Base-by-base conservation (phyloP, 2,888 invertebrate genomes). In the Belgica antarctica region DNA sequence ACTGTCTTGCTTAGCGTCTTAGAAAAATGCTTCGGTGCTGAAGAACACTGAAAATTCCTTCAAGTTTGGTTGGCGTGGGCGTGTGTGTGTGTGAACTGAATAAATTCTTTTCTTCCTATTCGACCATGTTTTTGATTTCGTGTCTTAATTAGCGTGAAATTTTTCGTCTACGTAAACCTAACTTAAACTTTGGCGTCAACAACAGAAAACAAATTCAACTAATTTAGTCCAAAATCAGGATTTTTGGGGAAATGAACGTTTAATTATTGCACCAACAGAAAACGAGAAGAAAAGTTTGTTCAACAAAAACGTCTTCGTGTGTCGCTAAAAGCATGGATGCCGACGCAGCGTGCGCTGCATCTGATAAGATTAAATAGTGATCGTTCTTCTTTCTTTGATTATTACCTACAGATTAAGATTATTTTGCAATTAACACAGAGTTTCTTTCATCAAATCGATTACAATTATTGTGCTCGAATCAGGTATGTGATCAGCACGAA, bases 181-280 rank as follows among this genome's bases (percentile, higher is more conserved):
- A 59, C 59, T 27, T 59, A 59, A 59, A 59, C 59, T 59, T 59
- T 59, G 59, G 59, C 59, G 19, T 59, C 59, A 8, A n/a, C 59
- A 59, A n/a, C 25, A 59, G 24, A 24, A 12, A 4, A 52, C 5
- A 52, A 52, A 52, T 3, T 19, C 2, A 52, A 7, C 10, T 19
- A 52, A 52, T 24, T 22, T 52, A n/a, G n/a, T n/a, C n/a, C n/a
- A 52, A 52, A 52, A 10, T 52, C n/a, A 15, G 24, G 10, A 22
- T 22, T 52, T 52, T 52, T 52, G 10, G 22, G 10, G 15, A 24
- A 52, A 52, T 5, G 22, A 22, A 10, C 52, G 22, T 24, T 8
- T 8, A 34, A 34, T 34, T 52, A 52, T 52, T 52, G 52, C 52
- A 52, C 52, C 52, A 52, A 52, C 19, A 52, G n/a, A 24, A 59